phyloP scores from a whole-genome alignment of 2,888 invertebrate species.

The Cataglyphis rosenhaueri region DNA sequence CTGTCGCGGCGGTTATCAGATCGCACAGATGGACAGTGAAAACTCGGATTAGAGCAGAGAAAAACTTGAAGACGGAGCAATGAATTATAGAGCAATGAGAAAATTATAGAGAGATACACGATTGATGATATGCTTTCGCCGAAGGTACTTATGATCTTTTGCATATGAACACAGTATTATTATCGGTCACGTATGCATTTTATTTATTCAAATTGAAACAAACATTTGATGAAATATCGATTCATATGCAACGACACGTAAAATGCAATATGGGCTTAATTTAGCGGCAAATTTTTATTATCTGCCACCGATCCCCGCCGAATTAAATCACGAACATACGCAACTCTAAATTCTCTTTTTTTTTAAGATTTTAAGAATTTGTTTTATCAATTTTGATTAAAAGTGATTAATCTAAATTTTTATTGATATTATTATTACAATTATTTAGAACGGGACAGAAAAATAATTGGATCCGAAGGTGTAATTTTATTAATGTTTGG shows the following conservation, averaged over 20 bases:
- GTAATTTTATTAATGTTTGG: not conserved
- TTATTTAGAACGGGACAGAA: not conserved
- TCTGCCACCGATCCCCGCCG: not conserved
- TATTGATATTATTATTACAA: not conserved
- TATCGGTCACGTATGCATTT: conserved; percentile 38
- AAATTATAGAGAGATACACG: conserved; percentile 24
- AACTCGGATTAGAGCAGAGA: not conserved
- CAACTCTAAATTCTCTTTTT: not conserved
- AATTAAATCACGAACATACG: conserved; percentile 13
- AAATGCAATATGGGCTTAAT: conserved; percentile 32
- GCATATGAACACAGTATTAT: conserved; percentile 55
- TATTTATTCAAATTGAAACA: conserved; percentile 41
- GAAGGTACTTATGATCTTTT: conserved; percentile 41
- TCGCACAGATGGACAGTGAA: not conserved
- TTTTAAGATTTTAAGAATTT: not conserved
- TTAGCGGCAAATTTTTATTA: conserved; percentile 26
- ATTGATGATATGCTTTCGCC: conserved; percentile 24
- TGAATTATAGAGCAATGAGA: conserved; percentile 33
- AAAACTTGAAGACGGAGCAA: not conserved
- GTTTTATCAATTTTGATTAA: not conserved
- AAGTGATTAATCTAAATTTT: not conserved
- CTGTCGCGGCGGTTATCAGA: not conserved
- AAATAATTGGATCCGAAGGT: not conserved
- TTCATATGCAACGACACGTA: conserved; percentile 1
- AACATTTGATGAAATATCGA: not conserved